Evolutionary conservation across 1,140 invertebrate species (phyloP), one percentile per base, ranked within the genome.

Genomic region (Megathymus violae): DNA sequence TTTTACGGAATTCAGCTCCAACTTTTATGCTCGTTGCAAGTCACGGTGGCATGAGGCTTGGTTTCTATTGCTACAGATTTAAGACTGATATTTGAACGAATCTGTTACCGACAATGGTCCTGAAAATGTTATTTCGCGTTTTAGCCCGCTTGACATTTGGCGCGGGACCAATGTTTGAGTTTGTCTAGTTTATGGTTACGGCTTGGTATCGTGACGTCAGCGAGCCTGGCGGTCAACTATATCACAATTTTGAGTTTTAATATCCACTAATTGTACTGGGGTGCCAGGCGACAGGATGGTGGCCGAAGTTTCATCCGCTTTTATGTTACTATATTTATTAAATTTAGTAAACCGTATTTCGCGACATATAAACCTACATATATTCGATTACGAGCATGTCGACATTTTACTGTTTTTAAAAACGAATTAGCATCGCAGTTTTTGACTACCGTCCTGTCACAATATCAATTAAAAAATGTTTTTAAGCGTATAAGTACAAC

Each of bases 161-260:
- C 52, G 52, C 52, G 25, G 25, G 22, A 40, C 52, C 52, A 58
- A 58, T 58, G 52, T 58, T 58, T 47, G 44, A 47, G 44, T 22
- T 47, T 58, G 52, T 58, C 52, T 44, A 58, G 22, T 58, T 58
- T 58, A 58, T 58, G 52, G 52, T 58, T 58, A 58, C 31, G 52
- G 36, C 40, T 44, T 44, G 52, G 41, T 44, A 43, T 44, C 36
- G 38, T 58, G 52, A 58, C 52, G 40, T 58, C 52, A 58, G 52
- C 52, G 52, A 44, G 43, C 52, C 52, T 56, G 44, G 54, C 40
- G 52, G 52, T 58, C 52, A 44, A 58, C 52, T 34, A 58, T 40
- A 58, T 58, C 44, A 56, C 52, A 31, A 58, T 44, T 56, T 44
- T 27, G 22, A 58, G 52, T 44, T 31, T 58, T 44, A 58, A 58